These are phyloP conservation scores for Drosophila mulleri DNA, from an alignment of 2,888 invertebrate species.

Conservation along the genomic window DNA sequence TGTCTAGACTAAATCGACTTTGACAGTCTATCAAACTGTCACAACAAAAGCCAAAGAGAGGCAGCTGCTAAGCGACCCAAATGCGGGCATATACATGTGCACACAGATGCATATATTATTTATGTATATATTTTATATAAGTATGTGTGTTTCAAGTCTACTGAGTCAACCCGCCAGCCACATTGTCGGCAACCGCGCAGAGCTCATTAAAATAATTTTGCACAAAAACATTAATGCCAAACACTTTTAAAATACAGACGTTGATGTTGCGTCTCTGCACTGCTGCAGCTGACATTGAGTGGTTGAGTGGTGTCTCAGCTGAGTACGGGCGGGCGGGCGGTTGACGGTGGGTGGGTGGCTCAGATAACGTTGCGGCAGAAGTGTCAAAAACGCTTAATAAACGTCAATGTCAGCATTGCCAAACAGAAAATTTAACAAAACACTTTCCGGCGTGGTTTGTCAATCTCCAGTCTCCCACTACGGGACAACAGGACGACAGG, in stretches of 20 bases:
- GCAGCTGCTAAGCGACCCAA: conserved; percentile 53
- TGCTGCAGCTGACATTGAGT: conserved; percentile 74
- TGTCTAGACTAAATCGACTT: conserved; percentile 35
- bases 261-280: conserved; percentile 56
- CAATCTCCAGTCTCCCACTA: conserved; percentile 31
- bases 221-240: conserved; percentile 76
- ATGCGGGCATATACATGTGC: conserved; percentile 14
- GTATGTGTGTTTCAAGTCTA: not conserved
- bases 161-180: not conserved
- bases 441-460: conserved; percentile 59
- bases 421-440: conserved; percentile 73
- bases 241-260: conserved; percentile 62
- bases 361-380: conserved; percentile 69
- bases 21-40: conserved; percentile 72
- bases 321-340: not conserved
- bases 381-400: conserved; percentile 80
- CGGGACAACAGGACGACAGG: not conserved
- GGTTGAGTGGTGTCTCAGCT: conserved; percentile 59
- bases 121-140: not conserved
- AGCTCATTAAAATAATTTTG: conserved; percentile 77
- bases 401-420: conserved; percentile 78
- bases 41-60: conserved; percentile 54
- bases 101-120: not conserved
- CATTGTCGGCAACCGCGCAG: conserved; percentile 1
- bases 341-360: not conserved